Conservation (phyloP, 2,888 invertebrate genomes). For the Choreutis nemorana region DNA sequence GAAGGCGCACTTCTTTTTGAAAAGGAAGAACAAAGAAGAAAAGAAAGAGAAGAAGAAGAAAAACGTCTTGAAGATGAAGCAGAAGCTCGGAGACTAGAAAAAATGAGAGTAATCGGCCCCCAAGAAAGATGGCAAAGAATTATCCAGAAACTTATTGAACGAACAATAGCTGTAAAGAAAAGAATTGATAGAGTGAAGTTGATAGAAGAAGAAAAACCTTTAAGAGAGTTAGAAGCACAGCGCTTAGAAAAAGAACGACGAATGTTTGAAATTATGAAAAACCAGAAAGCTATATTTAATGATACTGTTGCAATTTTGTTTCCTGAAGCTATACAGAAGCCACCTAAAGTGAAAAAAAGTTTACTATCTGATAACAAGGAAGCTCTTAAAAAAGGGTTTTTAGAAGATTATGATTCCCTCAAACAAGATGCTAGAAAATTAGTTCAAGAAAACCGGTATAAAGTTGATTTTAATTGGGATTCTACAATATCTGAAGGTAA, state of each 20-base stretch:
- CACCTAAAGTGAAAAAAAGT: slow-evolving; percentile 42
- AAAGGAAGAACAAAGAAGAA: slow-evolving; percentile 47
- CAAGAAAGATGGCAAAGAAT: slow-evolving; percentile 69
- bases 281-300: slow-evolving; percentile 70
- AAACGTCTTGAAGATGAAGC: slow-evolving; percentile 54
- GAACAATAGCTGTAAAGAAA: slow-evolving; percentile 70
- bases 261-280: slow-evolving; percentile 63
- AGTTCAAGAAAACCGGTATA: slow-evolving; percentile 54
- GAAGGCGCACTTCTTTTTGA: slow-evolving; percentile 46
- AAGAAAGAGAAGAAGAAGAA: slow-evolving; percentile 43
- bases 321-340: slow-evolving; percentile 65
- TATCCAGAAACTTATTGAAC: slow-evolving; percentile 71
- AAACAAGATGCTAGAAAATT: slow-evolving; percentile 31
- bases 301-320: slow-evolving; percentile 70
- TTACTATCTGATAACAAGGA: slow-evolving; percentile 47
- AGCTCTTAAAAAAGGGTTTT: slow-evolving; percentile 33
- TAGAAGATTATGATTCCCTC: slow-evolving; percentile 37
- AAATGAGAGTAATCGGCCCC: slow-evolving; percentile 41
- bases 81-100: slow-evolving; percentile 50
- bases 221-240: slow-evolving; percentile 66
- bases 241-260: slow-evolving; percentile 64
- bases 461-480: slow-evolving; percentile 64
- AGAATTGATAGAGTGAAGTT: slow-evolving; percentile 68
- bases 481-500: slow-evolving; percentile 58
- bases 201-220: slow-evolving; percentile 67